These are phyloP conservation scores for Drosophila yooni DNA, from an alignment of 2,888 invertebrate species.

Conservation along the genomic window DNA sequence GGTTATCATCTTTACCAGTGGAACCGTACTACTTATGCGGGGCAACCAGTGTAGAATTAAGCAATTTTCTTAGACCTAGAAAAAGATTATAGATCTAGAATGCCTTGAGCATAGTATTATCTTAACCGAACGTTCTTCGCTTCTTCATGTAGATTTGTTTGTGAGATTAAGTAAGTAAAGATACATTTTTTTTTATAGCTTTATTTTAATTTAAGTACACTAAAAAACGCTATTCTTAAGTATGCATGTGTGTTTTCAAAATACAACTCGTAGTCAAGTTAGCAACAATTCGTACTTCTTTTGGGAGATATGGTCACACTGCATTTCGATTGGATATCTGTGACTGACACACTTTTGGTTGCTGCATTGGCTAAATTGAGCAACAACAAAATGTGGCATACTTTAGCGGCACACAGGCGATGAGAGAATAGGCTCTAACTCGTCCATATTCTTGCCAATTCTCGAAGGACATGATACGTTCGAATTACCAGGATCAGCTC, in stretches of 20 bases:
- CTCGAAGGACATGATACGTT: neutral
- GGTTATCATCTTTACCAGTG: neutral
- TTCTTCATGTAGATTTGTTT: neutral
- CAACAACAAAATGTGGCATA: neutral
- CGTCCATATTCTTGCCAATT: neutral
- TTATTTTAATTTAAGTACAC: neutral
- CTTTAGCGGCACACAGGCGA: neutral
- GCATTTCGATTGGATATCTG: neutral
- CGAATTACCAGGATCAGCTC: neutral
- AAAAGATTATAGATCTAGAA: neutral
- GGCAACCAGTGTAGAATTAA: conserved; percentile 2
- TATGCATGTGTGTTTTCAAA: neutral
- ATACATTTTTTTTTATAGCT: neutral
- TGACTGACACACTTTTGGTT: neutral
- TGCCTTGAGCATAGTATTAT: conserved; percentile 36
- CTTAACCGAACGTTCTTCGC: conserved; percentile 14
- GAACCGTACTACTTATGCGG: neutral
- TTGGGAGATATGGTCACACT: neutral
- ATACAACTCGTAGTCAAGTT: neutral
- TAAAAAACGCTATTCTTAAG: neutral
- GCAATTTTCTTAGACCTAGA: neutral
- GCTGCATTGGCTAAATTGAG: neutral
- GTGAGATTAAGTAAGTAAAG: neutral
- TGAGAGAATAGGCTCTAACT: neutral
- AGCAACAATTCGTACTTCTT: neutral